These are phyloP conservation scores for Harpalus rubripes DNA, from an alignment of 2,888 invertebrate species.

Conservation along the genomic window DNA sequence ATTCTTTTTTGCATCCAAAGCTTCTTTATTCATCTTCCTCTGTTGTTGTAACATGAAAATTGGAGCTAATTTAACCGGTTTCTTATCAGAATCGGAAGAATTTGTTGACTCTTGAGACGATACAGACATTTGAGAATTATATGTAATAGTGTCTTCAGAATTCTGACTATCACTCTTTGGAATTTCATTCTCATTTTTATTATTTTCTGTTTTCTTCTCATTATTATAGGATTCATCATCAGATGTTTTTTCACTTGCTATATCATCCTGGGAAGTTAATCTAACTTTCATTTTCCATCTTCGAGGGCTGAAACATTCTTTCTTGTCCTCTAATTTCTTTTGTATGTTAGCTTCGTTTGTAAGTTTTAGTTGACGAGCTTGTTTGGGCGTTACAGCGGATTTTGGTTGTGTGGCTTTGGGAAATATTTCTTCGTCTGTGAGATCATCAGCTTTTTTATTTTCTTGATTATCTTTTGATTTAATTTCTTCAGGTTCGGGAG, in stretches of 20 bases:
- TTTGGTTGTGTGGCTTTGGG: slow-evolving; percentile 67
- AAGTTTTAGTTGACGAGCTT: slow-evolving; percentile 48
- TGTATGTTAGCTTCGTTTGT: neutral
- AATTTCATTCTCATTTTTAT: neutral
- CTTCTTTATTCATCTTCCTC: slow-evolving; percentile 80
- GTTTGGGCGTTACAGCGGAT: slow-evolving; percentile 22
- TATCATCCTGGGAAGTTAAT: slow-evolving; percentile 19
- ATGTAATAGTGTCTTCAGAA: neutral
- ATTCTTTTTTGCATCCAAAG: slow-evolving; percentile 82
- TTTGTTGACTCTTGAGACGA: slow-evolving; percentile 43
- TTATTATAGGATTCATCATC: slow-evolving; percentile 18
- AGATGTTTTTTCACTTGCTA: slow-evolving; percentile 12
- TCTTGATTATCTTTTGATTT: slow-evolving; percentile 42
- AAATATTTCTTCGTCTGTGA: slow-evolving; percentile 65
- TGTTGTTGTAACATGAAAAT: slow-evolving; percentile 82
- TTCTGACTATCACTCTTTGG: slow-evolving; percentile 1
- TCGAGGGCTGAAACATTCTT: slow-evolving; percentile 41
- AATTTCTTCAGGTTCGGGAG: neutral
- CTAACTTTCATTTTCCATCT: slow-evolving; percentile 61
- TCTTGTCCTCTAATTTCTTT: neutral
- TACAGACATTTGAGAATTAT: neutral
- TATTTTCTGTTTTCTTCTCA: neutral
- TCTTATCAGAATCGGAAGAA: slow-evolving; percentile 67
- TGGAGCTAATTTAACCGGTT: slow-evolving; percentile 83
- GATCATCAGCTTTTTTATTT: slow-evolving; percentile 43